phyloP scores from a whole-genome alignment of 2,797 vertebrate species.

The Thamnophis elegans region DNA sequence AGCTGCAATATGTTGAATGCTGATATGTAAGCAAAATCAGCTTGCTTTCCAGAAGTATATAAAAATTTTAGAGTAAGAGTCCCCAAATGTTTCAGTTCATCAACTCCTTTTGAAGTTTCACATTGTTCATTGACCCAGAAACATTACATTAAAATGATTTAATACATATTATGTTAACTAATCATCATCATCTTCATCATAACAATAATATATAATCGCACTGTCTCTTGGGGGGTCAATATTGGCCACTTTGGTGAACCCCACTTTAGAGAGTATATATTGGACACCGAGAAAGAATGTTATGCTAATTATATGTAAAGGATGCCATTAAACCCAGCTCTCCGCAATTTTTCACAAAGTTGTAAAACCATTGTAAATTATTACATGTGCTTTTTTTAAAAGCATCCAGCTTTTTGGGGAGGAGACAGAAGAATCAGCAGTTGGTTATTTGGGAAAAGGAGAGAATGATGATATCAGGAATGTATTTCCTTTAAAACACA shows the following conservation, averaged over 20 bases:
- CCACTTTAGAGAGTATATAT: not conserved
- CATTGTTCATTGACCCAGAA: not conserved
- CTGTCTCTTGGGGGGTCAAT: not conserved
- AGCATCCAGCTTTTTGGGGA: not conserved
- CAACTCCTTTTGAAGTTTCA: not conserved
- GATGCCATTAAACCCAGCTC: not conserved
- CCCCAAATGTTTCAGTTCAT: not conserved
- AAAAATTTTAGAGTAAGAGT: not conserved
- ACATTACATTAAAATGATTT: not conserved
- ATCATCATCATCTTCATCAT: not conserved
- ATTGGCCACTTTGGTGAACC: not conserved
- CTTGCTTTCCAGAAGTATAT: not conserved
- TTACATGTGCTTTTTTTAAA: not conserved
- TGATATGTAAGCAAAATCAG: not conserved
- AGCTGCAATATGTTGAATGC: not conserved
- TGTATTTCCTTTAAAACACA: not conserved
- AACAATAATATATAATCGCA: not conserved
- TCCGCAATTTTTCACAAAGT: not conserved
- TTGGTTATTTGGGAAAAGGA: not conserved
- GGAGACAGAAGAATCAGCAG: not conserved
- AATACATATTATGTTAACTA: not conserved
- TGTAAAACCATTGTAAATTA: not conserved
- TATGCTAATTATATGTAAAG: not conserved
- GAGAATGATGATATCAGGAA: not conserved
- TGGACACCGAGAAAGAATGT: not conserved